phyloP scores from a whole-genome alignment of 2,797 vertebrate species.

The Apogon talboti region DNA sequence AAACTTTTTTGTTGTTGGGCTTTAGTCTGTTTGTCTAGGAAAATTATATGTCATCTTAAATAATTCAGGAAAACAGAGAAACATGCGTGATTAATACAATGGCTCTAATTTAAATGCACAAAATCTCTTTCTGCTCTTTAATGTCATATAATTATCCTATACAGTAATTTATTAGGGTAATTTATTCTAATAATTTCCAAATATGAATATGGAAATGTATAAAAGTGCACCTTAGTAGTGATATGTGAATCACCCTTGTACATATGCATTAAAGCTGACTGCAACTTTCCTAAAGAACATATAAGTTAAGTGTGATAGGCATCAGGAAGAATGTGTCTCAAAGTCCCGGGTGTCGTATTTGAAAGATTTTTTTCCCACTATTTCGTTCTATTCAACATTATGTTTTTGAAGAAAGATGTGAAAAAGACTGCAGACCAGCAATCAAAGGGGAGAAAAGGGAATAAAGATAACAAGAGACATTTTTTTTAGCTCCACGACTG shows the following conservation, averaged over 20 bases:
- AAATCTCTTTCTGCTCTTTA: background rate
- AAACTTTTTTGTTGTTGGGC: background rate
- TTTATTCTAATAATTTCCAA: background rate
- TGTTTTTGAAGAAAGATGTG: background rate
- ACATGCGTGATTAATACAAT: no score
- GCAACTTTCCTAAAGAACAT: background rate
- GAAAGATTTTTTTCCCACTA: background rate
- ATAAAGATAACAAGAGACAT: slow-evolving; percentile 13
- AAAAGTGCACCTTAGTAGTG: background rate
- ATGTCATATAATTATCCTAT: background rate
- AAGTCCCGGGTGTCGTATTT: background rate
- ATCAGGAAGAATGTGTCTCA: slow-evolving; percentile 9
- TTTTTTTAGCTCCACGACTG: slow-evolving; percentile 42
- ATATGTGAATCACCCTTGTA: background rate
- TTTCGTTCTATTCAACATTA: background rate
- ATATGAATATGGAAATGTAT: background rate
- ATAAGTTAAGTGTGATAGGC: background rate
- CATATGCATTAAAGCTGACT: no score
- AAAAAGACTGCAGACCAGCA: slow-evolving; percentile 1
- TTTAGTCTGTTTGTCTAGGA: background rate
- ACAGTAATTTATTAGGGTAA: background rate
- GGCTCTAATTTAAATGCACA: background rate
- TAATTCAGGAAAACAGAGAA: no score
- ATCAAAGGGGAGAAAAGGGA: slow-evolving; percentile 24
- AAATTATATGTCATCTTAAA: background rate